Evolutionary conservation across 2,888 invertebrate species (phyloP), one percentile per base, ranked within the genome.

Genomic region (Neuroscelio doddi): DNA sequence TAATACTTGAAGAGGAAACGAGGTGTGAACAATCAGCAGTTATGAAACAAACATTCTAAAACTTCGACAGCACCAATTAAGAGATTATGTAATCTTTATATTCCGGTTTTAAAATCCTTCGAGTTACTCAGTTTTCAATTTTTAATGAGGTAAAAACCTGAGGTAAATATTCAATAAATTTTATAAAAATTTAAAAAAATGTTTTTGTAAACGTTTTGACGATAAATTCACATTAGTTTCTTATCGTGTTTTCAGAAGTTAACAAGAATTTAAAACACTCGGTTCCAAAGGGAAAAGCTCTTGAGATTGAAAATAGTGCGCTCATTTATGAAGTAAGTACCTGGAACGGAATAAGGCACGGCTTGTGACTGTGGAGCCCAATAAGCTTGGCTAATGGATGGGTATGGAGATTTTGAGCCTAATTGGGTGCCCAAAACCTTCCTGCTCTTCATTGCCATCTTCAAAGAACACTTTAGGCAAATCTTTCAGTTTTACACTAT

Each of bases 331-430:
- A 17, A 29, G 12, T 10, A 50, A 10, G 50, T 90, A 93, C 93
- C 93, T 93, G 93, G 93, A 85, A 93, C 88, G 85, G 93, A 90
- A 87, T 93, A 93, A 80, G 93, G 93, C 82, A 91, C 91, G 76
- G 91, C 91, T 86, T 90, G 91, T 70, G 92, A 89, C 79, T 93
- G 91, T 72, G 93, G 92, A 80, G 93, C 90, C 93, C 93, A 93
- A 86, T 93, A 93, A 83, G 93, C 91, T 84, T 92, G 90, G 85
- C 91, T 91, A 88, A 93, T 93, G 77, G 93, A 89, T 83, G 93
- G 93, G 87, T 93, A 93, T 72, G 81, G 82, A 64, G 75, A 69
- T 61, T 76, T 77, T 24, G 78, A 71, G 64, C 74, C 71, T 59
- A 75, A 72, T 62, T 81, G 76, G 64, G 70, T 75, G 39, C 82